Evolutionary conservation across 2,113 vertebrate genomes (phyloP).

Genomic region (Cepphus grylle): DNA sequence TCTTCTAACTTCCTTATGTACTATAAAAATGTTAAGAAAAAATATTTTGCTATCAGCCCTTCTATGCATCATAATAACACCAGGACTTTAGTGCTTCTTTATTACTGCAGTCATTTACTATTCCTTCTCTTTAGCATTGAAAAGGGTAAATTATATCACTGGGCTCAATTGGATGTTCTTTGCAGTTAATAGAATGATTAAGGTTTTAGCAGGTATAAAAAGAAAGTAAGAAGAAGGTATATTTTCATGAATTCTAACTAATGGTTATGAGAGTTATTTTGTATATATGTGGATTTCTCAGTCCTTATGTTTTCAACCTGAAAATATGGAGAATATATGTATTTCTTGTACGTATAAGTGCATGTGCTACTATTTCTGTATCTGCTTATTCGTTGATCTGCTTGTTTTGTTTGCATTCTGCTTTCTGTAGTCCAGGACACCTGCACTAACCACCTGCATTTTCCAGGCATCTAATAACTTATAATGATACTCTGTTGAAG

Average conservation of each 20-base stretch:
- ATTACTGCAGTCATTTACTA: not conserved
- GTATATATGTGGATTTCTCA: not conserved
- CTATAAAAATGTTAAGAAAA: not conserved
- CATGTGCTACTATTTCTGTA: not conserved
- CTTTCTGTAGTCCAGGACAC: not conserved
- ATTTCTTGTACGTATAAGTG: not conserved
- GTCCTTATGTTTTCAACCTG: not conserved
- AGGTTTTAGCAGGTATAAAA: not conserved
- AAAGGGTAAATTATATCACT: not conserved
- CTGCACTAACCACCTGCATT: not conserved
- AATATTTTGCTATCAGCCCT: not conserved
- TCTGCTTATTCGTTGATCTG: not conserved
- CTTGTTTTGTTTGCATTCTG: not conserved
- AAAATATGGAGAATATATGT: not conserved
- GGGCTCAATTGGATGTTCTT: not conserved
- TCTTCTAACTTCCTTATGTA: not conserved
- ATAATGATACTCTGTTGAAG: not conserved
- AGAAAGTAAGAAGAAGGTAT: not conserved
- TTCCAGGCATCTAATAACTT: not conserved
- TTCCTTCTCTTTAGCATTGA: not conserved
- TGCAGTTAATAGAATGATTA: not conserved
- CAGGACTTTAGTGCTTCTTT: not conserved
- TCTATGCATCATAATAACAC: not conserved
- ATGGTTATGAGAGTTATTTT: not conserved
- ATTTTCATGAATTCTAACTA: not conserved